Conservation (phyloP, 2,888 invertebrate species). For the Catonia carolina region DNA sequence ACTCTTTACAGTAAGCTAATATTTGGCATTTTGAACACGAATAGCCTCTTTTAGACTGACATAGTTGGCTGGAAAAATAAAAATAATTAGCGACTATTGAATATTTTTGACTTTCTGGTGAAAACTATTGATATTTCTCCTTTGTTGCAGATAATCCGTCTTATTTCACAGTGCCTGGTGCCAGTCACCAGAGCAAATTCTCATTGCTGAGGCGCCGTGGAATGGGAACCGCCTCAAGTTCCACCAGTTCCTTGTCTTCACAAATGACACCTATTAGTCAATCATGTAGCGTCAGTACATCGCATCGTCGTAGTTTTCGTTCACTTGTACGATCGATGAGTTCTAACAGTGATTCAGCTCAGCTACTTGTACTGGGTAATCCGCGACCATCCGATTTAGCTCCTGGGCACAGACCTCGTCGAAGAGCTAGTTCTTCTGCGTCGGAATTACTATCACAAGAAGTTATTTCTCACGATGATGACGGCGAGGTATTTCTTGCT, state of each 20-base stretch:
- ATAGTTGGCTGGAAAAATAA: too few relatives aligned
- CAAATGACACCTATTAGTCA: constrained; percentile 29
- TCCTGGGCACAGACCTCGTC: constrained; percentile 42
- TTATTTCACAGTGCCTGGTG: constrained; percentile 58
- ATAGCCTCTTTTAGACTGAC: too few relatives aligned
- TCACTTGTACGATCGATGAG: constrained; percentile 58
- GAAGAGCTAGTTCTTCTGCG: constrained; percentile 33
- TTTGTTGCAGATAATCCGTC: constrained; percentile 58
- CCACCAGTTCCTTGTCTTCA: constrained; percentile 20
- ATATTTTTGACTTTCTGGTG: too few relatives aligned
- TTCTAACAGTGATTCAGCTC: constrained; percentile 53
- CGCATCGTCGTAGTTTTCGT: constrained; percentile 48
- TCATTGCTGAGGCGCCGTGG: constrained; percentile 22
- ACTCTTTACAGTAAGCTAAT: too few relatives aligned
- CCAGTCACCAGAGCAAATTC: constrained; percentile 20
- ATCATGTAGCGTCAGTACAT: constrained; percentile 31
- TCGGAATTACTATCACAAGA: constrained; percentile 23
- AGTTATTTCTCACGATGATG: constrained; percentile 38
- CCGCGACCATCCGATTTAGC: constrained; percentile 65
- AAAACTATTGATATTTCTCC: too few relatives aligned
- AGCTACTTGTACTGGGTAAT: constrained; percentile 59
- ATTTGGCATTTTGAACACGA: too few relatives aligned
- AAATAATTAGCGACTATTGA: too few relatives aligned
- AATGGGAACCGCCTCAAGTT: constrained; percentile 8
- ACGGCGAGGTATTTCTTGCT: constrained; percentile 55